Evolutionary conservation across 2,888 invertebrate genomes (phyloP).

Genomic region (Conistra vaccinii): DNA sequence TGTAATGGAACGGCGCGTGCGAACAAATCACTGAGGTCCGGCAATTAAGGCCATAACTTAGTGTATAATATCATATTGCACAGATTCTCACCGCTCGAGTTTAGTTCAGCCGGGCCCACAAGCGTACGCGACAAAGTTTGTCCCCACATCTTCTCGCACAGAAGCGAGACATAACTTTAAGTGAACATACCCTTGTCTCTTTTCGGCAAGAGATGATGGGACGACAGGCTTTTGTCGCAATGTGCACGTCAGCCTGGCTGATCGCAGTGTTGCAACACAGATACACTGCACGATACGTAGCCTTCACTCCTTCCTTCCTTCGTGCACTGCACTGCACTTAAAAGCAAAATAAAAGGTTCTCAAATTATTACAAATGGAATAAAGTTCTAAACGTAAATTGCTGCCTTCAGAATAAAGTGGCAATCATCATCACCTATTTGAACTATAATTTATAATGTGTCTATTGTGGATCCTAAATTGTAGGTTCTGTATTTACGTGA

Average conservation of each 20-base stretch:
- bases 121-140: not conserved
- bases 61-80: conserved; percentile 71
- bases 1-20: conserved; percentile 49
- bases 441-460: conserved; percentile 58
- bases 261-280: conserved; percentile 72
- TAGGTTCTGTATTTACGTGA: conserved; percentile 33
- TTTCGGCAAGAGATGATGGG: not conserved
- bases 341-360: conserved; percentile 42
- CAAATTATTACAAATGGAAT: conserved; percentile 40
- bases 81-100: conserved; percentile 64
- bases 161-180: not conserved
- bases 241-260: conserved; percentile 6
- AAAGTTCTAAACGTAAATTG: conserved; percentile 46
- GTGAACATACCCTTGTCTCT: no score
- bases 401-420: conserved; percentile 49
- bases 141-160: not conserved
- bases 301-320: conserved; percentile 61
- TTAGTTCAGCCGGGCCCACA: conserved; percentile 54
- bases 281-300: conserved; percentile 61
- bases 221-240: not conserved
- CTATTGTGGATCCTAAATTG: conserved; percentile 44
- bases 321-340: conserved; percentile 51
- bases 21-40: conserved; percentile 70
- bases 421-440: conserved; percentile 51
- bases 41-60: conserved; percentile 75